A percentile compares a stretch with the other conserved stretches of the same genome.
phyloP scores from a whole-genome alignment of 2,888 invertebrate species.

The Augiades crinisus region DNA sequence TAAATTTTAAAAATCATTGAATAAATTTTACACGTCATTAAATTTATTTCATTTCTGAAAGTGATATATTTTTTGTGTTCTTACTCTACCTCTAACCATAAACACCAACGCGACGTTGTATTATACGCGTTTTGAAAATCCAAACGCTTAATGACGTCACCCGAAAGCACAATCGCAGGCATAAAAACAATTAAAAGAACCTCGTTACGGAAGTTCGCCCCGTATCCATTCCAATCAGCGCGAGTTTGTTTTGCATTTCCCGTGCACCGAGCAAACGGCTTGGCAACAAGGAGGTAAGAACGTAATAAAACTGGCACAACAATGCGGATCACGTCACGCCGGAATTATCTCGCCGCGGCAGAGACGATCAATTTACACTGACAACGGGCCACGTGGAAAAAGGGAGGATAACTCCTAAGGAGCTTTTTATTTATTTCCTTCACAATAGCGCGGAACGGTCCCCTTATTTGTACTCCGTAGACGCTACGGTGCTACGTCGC shows the following conservation, averaged over 20 bases:
- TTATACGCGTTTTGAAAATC: too few relatives aligned
- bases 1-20: too few relatives aligned
- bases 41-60: too few relatives aligned
- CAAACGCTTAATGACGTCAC: too few relatives aligned
- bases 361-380: conserved; percentile 73
- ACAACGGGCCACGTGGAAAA: conserved; percentile 66
- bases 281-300: conserved; percentile 37
- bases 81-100: too few relatives aligned
- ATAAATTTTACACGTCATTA: too few relatives aligned
- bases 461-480: conserved; percentile 7
- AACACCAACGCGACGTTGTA: too few relatives aligned
- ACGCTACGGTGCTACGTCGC: conserved; percentile 13
- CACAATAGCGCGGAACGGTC: background rate
- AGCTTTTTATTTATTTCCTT: conserved; percentile 44
- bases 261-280: conserved; percentile 45
- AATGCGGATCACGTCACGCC: conserved; percentile 76
- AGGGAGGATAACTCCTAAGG: conserved; percentile 46
- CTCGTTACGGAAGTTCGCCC: conserved; percentile 32
- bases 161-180: too few relatives aligned
- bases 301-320: conserved; percentile 65
- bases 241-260: conserved; percentile 66
- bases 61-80: too few relatives aligned
- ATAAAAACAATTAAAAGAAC: background rate
- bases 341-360: conserved; percentile 72
- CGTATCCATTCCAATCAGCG: conserved; percentile 36